These are phyloP conservation scores for Manacus vitellinus DNA, from an alignment of 2,113 vertebrate genomes.

Conservation along the genomic window DNA sequence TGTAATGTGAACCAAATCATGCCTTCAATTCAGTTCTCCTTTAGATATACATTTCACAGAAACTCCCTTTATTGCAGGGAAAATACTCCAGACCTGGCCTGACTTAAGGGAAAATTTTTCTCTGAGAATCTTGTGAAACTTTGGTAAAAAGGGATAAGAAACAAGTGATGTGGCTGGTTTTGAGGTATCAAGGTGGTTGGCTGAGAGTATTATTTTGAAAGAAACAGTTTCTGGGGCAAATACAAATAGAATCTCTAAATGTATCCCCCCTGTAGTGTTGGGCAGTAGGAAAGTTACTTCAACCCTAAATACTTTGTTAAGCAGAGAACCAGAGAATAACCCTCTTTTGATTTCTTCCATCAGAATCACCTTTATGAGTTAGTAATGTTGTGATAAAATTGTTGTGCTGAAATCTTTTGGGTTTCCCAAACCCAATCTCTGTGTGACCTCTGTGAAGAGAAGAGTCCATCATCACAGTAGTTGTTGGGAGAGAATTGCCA, in stretches of 20 bases:
- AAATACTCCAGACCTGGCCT: background rate
- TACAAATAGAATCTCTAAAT: background rate
- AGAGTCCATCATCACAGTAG: conserved; percentile 41
- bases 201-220: background rate
- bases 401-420: conserved; percentile 43
- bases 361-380: conserved; percentile 37
- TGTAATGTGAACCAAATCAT: background rate
- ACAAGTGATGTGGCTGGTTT: background rate
- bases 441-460: conserved; percentile 41
- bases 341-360: conserved; percentile 57
- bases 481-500: conserved; percentile 53
- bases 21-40: background rate
- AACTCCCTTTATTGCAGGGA: background rate
- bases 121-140: background rate
- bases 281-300: background rate
- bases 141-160: background rate
- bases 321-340: conserved; percentile 13
- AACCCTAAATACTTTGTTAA: background rate
- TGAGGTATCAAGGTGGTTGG: background rate
- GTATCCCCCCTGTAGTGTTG: background rate
- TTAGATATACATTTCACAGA: background rate
- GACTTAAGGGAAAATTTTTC: background rate
- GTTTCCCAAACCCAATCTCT: conserved; percentile 49
- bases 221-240: background rate
- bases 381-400: conserved; percentile 50